These are phyloP conservation scores for Todiramphus saurophagus DNA, from an alignment of 2,113 vertebrate species.

Conservation along the genomic window DNA sequence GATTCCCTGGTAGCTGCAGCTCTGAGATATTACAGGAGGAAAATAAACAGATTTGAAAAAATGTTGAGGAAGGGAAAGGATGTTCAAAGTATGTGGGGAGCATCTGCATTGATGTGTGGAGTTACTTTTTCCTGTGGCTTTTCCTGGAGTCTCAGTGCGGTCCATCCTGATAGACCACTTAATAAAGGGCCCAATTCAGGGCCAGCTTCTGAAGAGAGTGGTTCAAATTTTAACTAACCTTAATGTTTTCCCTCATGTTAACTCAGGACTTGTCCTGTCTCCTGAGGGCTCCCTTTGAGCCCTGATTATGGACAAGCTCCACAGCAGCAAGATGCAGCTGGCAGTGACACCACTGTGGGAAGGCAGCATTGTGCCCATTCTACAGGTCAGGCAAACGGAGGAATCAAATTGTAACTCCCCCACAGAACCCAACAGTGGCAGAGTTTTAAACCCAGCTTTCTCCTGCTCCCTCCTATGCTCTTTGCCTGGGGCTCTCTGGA, in stretches of 20 bases:
- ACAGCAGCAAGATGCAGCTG: background rate
- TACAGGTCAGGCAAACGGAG: background rate
- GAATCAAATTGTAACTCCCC: background rate
- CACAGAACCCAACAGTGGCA: too few relatives aligned
- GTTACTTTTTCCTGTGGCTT: background rate
- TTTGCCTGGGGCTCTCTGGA: rapidly evolving
- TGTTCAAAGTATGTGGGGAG: background rate
- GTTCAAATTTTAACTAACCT: background rate
- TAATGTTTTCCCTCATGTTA: background rate
- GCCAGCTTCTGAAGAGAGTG: background rate
- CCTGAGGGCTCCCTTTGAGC: background rate
- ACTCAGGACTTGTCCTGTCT: background rate
- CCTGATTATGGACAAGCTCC: background rate
- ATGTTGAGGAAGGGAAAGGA: background rate
- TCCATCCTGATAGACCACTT: background rate
- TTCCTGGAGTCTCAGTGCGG: background rate
- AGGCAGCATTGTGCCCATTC: background rate
- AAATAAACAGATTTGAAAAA: background rate
- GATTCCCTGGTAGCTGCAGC: background rate
- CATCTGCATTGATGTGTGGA: background rate
- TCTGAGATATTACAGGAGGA: background rate
- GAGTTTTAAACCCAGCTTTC: background rate
- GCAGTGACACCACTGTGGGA: background rate
- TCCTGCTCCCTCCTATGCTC: background rate
- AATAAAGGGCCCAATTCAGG: background rate